phyloP scores from a whole-genome alignment of 2,888 invertebrate genomes.

The Scaptomyza parva region DNA sequence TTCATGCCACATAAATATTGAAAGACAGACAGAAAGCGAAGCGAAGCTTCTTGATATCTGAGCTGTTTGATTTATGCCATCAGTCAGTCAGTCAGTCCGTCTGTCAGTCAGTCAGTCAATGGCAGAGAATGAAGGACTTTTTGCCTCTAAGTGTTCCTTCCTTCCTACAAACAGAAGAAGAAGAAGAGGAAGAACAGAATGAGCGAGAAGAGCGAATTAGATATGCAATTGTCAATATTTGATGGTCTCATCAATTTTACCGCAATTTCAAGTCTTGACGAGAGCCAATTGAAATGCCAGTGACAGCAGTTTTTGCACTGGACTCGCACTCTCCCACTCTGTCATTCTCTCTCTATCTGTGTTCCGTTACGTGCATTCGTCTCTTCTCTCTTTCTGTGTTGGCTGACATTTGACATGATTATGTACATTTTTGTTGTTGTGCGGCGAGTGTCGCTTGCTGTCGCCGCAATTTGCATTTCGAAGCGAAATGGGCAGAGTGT shows the following conservation, averaged over 20 bases:
- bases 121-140: neutral
- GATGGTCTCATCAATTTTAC: conserved; percentile 77
- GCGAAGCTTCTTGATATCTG: conserved; percentile 1
- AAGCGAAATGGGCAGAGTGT: neutral
- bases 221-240: conserved; percentile 79
- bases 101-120: neutral
- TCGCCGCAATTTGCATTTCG: conserved; percentile 66
- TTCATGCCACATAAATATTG: conserved; percentile 1
- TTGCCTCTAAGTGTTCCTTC: neutral
- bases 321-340: neutral
- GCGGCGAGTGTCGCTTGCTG: conserved; percentile 34
- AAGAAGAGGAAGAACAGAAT: neutral
- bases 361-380: conserved; percentile 43
- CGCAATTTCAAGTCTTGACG: conserved; percentile 31
- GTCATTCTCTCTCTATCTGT: neutral
- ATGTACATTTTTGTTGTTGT: conserved; percentile 76
- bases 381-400: conserved; percentile 13
- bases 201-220: conserved; percentile 54
- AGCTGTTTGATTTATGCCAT: conserved; percentile 1
- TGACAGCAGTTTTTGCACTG: conserved; percentile 29
- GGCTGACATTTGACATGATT: conserved; percentile 79
- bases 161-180: neutral
- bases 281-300: conserved; percentile 70
- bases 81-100: neutral
- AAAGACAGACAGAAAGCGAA: neutral